Conservation (phyloP, 2,888 invertebrate genomes). For the Lysandra bellargus region DNA sequence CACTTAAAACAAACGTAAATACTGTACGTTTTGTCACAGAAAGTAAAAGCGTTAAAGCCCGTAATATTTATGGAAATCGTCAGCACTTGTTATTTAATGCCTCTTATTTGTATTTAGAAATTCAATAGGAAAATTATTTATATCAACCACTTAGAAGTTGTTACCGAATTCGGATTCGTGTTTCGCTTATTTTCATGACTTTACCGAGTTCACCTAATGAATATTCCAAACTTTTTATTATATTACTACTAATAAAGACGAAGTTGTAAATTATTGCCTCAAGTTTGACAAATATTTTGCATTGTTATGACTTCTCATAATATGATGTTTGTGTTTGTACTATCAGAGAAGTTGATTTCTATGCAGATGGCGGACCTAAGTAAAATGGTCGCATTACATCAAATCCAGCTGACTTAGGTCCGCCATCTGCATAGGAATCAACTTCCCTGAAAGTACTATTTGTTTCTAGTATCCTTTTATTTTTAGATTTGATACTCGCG, state of each 20-base stretch:
- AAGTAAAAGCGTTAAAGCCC: background rate
- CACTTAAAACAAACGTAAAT: background rate
- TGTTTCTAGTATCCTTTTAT: background rate
- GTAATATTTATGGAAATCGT: constrained; percentile 45
- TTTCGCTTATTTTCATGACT: constrained; percentile 57
- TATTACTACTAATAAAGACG: constrained; percentile 55
- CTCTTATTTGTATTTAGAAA: constrained; percentile 59
- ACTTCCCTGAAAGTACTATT: background rate
- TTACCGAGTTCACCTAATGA: constrained; percentile 59
- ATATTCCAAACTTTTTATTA: constrained; percentile 63
- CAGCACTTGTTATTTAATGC: constrained; percentile 53
- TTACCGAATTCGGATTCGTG: constrained; percentile 55
- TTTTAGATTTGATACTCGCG: background rate
- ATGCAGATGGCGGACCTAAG: no score
- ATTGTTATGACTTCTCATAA: constrained; percentile 15
- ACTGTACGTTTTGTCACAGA: background rate
- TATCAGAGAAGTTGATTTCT: no score
- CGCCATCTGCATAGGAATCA: no score
- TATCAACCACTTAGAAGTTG: constrained; percentile 60
- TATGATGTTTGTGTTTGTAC: constrained; percentile 19
- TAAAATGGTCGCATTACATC: no score
- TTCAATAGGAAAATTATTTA: constrained; percentile 52
- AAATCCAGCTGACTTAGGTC: no score
- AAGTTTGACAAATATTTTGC: constrained; percentile 40
- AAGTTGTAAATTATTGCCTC: constrained; percentile 43